Evolutionary conservation across 1,140 invertebrate species (phyloP).

Genomic region (Steinernema khuongi): DNA sequence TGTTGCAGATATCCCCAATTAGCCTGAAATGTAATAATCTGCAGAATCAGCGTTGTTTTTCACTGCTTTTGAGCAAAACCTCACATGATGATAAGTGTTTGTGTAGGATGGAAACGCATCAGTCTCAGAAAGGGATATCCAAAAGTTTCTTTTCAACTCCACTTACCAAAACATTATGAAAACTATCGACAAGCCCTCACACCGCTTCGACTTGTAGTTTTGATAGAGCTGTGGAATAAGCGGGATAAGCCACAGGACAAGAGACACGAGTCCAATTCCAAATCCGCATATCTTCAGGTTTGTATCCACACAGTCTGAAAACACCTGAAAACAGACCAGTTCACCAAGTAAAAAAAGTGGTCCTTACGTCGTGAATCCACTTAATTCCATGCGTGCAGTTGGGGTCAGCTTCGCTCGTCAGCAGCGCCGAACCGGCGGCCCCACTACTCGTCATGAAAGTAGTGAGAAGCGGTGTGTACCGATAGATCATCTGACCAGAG

Average conservation of each 20-base stretch:
- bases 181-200: conserved; percentile 33
- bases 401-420: conserved; percentile 21
- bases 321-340: conserved; percentile 26
- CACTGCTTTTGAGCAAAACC: neutral
- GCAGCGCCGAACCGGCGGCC: neutral
- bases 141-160: neutral
- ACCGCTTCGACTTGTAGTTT: conserved; percentile 36
- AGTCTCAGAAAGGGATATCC: too few relatives aligned
- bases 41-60: neutral
- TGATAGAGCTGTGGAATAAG: conserved; percentile 38
- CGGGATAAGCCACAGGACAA: conserved; percentile 41
- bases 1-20: conserved; percentile 55
- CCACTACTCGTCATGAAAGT: neutral
- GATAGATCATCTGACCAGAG: conserved; percentile 4
- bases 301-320: conserved; percentile 41
- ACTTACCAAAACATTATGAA: conserved; percentile 41
- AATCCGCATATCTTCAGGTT: conserved; percentile 36
- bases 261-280: conserved; percentile 33
- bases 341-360: conserved; percentile 18
- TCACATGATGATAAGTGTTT: neutral
- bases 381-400: conserved; percentile 38
- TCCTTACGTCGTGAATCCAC: conserved; percentile 37
- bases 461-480: neutral
- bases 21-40: conserved; percentile 35
- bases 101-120: too few relatives aligned